Base-by-base conservation (phyloP, 2,113 vertebrate genomes). In the Pollimyrus isidori region DNA sequence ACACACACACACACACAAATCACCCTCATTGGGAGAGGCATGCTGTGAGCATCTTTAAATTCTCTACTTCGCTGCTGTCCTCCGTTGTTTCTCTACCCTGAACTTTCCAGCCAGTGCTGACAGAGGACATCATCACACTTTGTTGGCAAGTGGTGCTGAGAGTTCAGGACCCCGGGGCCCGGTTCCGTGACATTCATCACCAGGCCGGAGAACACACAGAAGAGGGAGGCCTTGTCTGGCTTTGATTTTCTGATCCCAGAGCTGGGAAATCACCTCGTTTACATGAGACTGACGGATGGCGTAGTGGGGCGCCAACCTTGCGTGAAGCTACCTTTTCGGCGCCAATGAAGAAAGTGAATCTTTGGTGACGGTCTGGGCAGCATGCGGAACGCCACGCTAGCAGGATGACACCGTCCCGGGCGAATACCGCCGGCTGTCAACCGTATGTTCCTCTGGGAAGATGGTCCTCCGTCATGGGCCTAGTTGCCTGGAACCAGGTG, bases 401-500 rank as follows among this genome's bases (percentile, higher is more conserved):
- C 10, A 49, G 23, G 45, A 26, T n/a, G 83, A 50, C 46, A n/a
- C 30, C 11, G 83, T 49, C 46, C 73, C n/a, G 19, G 45, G 42
- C 45, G 23, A 86, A 50, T 80, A 23, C 23, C 7, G 19, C 21
- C 6, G 23, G n/a, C 83, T 86, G 23, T 86, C 45, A 86, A 15
- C 48, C 48, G 23, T 50, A 19, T 50, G 45, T 48, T 86, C 83
- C 83, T 86, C 83, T 26, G 83, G 48, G 83, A 48, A 86, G 83
- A 86, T 49, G 83, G 21, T 50, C n/a, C n/a, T 26, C 45, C 10
- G 45, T 86, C 83, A 86, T 46, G 45, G 83, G n/a, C 83, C 45
- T 50, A 86, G 83, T 45, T 48, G 82, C 39, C 82, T 85, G 46
- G 82, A 85, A 85, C 42, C 45, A 45, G 82, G 83, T 86, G 83